Evolutionary conservation across 2,797 vertebrate species (phyloP).

Genomic region (Myiotriccus ornatus): DNA sequence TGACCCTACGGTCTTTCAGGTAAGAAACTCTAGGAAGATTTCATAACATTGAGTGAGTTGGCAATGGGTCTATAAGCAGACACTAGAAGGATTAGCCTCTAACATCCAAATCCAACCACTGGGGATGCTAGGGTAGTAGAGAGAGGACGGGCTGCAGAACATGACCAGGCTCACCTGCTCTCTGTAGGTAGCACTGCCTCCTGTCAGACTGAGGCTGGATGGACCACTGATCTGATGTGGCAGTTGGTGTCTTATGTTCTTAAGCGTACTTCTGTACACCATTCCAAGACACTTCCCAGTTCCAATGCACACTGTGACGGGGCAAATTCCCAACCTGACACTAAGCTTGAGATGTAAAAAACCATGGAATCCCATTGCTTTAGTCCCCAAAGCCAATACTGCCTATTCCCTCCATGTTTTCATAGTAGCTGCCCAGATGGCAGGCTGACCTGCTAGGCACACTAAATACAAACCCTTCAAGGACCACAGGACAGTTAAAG

Average conservation of each 20-base stretch:
- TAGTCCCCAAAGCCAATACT: background rate
- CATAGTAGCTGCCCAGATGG: background rate
- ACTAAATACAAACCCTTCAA: background rate
- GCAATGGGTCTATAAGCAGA: background rate
- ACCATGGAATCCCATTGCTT: background rate
- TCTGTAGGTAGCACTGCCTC: background rate
- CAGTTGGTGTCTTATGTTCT: background rate
- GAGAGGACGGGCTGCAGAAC: rapidly evolving
- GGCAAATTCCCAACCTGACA: background rate
- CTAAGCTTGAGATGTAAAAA: background rate
- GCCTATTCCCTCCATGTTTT: background rate
- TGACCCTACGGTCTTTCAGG: background rate
- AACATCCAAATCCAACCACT: background rate
- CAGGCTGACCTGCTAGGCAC: background rate
- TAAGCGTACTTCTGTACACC: background rate
- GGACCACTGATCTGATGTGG: background rate
- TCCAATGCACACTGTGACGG: background rate
- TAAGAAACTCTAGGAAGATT: background rate
- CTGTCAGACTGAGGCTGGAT: background rate
- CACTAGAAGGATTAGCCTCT: background rate
- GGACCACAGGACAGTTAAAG: background rate
- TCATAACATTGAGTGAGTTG: background rate
- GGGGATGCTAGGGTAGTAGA: background rate
- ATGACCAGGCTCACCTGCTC: background rate
- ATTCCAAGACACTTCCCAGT: background rate